Conservation (phyloP, 2,888 invertebrate genomes). For the Spodoptera exigua region DNA sequence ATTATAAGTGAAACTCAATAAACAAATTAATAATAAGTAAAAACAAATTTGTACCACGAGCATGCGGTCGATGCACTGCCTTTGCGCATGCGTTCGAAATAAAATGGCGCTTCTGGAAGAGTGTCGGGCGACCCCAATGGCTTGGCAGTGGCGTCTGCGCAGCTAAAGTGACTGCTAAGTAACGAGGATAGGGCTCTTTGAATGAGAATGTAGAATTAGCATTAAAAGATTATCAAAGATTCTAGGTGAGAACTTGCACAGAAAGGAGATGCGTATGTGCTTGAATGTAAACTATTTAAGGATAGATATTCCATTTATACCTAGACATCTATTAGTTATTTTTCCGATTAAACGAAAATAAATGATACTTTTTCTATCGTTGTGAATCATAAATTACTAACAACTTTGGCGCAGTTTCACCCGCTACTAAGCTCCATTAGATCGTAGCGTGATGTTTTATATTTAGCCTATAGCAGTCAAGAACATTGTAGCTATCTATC, state of each 20-base stretch:
- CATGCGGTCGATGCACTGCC: constrained; percentile 57
- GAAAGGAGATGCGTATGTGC: constrained; percentile 4
- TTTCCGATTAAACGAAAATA: too few relatives aligned
- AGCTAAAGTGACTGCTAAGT: constrained; percentile 47
- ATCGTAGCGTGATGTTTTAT: too few relatives aligned
- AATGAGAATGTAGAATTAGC: constrained; percentile 29
- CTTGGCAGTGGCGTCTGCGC: constrained; percentile 41
- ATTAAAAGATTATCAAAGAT: constrained; percentile 40
- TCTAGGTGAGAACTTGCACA: constrained; percentile 15
- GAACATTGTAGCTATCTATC: too few relatives aligned
- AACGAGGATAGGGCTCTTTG: constrained; percentile 38
- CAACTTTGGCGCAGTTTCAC: too few relatives aligned
- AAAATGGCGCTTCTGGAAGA: constrained; percentile 55
- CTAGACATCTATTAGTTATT: too few relatives aligned
- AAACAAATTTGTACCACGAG: constrained; percentile 44
- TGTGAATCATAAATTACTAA: too few relatives aligned
- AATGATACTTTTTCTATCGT: too few relatives aligned
- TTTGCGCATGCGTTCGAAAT: constrained; percentile 48
- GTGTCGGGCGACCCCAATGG: constrained; percentile 38
- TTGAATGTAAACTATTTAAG: constrained; percentile 18
- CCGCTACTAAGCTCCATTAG: too few relatives aligned
- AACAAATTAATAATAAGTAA: constrained; percentile 34
- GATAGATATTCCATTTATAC: too few relatives aligned
- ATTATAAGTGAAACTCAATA: constrained; percentile 12
- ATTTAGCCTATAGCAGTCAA: too few relatives aligned